A percentile compares a stretch with the other conserved stretches of the same genome.
These are phyloP conservation scores for Lathronympha strigana DNA, from an alignment of 2,888 invertebrate genomes.

Conservation along the genomic window DNA sequence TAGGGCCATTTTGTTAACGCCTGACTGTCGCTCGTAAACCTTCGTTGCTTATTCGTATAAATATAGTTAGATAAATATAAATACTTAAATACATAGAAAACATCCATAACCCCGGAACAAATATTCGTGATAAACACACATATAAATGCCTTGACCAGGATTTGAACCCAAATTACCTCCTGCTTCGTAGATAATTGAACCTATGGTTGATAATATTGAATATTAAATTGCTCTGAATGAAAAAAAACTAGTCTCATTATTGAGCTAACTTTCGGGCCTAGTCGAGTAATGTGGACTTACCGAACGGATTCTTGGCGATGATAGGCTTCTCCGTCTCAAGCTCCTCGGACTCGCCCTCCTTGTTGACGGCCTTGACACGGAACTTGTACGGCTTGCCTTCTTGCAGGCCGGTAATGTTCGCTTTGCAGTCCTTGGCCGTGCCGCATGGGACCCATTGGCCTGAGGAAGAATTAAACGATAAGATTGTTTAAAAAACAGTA, in stretches of 20 bases:
- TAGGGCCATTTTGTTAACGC: neutral
- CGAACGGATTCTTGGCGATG: constrained; percentile 99
- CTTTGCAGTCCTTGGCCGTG: constrained; percentile 93
- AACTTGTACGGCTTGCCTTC: constrained; percentile 99
- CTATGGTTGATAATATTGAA: too few species aligned
- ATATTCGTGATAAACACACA: too few species aligned
- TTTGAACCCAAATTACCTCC: too few species aligned
- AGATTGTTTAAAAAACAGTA: neutral
- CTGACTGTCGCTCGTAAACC: neutral
- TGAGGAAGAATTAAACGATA: constrained; percentile 43
- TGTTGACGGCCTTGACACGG: constrained; percentile 98
- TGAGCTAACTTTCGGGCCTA: too few species aligned
- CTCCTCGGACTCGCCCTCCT: constrained; percentile 99
- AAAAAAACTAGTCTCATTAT: too few species aligned
- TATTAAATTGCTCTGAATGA: too few species aligned
- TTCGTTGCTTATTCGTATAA: too few species aligned
- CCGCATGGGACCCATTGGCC: constrained; percentile 97
- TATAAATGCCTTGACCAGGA: too few species aligned
- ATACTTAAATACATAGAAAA: too few species aligned
- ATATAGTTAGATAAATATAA: too few species aligned
- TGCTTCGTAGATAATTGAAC: too few species aligned
- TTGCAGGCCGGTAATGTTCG: constrained; percentile 90
- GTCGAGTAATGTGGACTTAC: constrained; percentile 85
- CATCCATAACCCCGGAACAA: too few species aligned
- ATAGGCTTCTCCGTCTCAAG: constrained; percentile 96